Evolutionary conservation across 2,888 invertebrate genomes (phyloP).

Genomic region (Nysson spinosus): DNA sequence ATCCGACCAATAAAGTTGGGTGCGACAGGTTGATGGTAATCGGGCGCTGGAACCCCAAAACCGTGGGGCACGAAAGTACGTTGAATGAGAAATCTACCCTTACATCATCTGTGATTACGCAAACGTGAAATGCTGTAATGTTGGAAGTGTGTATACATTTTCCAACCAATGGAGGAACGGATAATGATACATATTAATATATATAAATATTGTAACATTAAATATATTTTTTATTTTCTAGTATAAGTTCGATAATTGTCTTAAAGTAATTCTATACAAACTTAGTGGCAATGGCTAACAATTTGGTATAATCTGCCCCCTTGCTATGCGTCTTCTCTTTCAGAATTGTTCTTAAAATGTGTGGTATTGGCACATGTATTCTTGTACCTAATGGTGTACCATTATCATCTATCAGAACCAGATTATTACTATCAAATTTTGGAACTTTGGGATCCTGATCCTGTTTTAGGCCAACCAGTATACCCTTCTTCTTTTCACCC

Average conservation of each 20-base stretch:
- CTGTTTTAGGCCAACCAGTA: slow-evolving; percentile 92
- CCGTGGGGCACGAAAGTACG: no score
- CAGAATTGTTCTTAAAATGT: slow-evolving; percentile 89
- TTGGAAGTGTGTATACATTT: no score
- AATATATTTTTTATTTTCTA: no score
- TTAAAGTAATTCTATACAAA: slow-evolving; percentile 82
- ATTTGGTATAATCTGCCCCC: slow-evolving; percentile 94
- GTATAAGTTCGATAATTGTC: background rate
- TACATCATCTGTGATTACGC: no score
- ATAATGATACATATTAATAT: no score
- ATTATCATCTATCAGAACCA: slow-evolving; percentile 96
- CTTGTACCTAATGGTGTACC: slow-evolving; percentile 97
- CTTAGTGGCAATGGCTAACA: slow-evolving; percentile 92
- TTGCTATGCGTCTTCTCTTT: slow-evolving; percentile 89
- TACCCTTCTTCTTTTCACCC: slow-evolving; percentile 96
- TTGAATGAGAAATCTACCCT: no score
- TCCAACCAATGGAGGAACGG: no score
- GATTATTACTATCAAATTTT: slow-evolving; percentile 95
- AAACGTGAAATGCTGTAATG: no score
- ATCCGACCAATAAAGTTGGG: no score
- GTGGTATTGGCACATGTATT: slow-evolving; percentile 96
- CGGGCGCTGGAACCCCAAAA: no score
- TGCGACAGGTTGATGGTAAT: no score
- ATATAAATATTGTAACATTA: no score
- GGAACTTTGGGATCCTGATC: slow-evolving; percentile 90